Base-by-base conservation (phyloP, 2,113 vertebrate genomes). In the Coreoperca whiteheadi region DNA sequence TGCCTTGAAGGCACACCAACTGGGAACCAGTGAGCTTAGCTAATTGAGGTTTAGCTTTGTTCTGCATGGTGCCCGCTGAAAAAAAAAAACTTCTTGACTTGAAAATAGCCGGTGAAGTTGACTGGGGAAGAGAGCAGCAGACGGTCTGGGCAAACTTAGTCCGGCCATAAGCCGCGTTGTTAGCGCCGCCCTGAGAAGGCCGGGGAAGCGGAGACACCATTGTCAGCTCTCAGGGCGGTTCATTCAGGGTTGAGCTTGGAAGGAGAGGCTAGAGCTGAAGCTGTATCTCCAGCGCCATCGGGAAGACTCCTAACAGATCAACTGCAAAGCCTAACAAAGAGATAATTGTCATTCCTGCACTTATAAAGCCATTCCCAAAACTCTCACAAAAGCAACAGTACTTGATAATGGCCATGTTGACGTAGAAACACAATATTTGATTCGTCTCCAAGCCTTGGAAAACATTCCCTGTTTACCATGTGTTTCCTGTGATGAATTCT, bases 21-120 rank as follows among this genome's bases (percentile, higher is more conserved):
- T 76, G 85, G 81, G 81, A 84, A 82, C 86, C 84, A 81, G 81
- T 75, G 74, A 78, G 83, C 80, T 74, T 77, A 20, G 79, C 85
- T 91, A 88, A 89, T 89, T 89, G 87, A 87, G 79, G 85, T 51
- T 67, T 50, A 83, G 73, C 86, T 91, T 89, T 87, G 89, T 89
- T 91, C 83, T 86, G 79, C 83, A 73, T 73, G 64, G 39, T 75
- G 63, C 76, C 66, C 69, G 46, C 81, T 76, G 66, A 87, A 88
- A 88, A 84, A 88, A 84, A 87, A 74, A 82, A 74, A 82, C 25
- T 67, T 77, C 63, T 65, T 14, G 1, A 81, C 68, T 78, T 86
- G 60, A 81, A 86, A 81, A 81, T 51, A 72, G 78, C 65, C 66
- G 28, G 68, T 74, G 32, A 74, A 68, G 74, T 84, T 71, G 53